Evolutionary conservation across 2,888 invertebrate genomes (phyloP).

Genomic region (Sinohyriopsis cumingii): DNA sequence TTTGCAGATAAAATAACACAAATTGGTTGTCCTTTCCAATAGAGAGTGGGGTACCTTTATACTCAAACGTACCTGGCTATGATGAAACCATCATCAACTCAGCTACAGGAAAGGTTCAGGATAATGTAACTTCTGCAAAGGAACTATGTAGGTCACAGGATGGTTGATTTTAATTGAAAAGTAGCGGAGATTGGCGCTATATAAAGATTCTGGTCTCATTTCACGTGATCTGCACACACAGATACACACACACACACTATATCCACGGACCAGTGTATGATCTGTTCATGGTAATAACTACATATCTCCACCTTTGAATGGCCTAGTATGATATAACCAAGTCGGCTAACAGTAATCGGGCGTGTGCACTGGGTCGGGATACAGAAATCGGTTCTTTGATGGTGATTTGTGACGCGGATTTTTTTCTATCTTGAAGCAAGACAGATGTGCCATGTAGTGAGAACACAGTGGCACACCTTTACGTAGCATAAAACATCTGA

Average conservation of each 20-base stretch:
- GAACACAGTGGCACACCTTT: constrained; percentile 56
- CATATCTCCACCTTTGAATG: constrained; percentile 63
- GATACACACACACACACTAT: constrained; percentile 26
- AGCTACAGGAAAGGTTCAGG: constrained; percentile 23
- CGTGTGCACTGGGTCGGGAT: constrained; percentile 44
- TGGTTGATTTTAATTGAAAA: constrained; percentile 62
- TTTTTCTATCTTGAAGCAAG: constrained; percentile 54
- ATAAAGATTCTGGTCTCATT: constrained; percentile 53
- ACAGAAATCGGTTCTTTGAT: constrained; percentile 43
- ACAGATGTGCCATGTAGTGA: constrained; percentile 42
- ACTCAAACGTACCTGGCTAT: constrained; percentile 59
- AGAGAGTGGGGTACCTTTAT: constrained; percentile 59
- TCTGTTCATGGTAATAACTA: constrained; percentile 58
- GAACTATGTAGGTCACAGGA: constrained; percentile 64
- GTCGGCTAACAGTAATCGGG: constrained; percentile 56
- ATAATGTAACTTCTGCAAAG: constrained; percentile 52
- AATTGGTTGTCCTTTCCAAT: constrained; percentile 53
- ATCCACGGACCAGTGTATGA: constrained; percentile 61
- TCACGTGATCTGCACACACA: constrained; percentile 56
- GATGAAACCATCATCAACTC: constrained; percentile 45
- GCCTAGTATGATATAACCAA: constrained; percentile 54
- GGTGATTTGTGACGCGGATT: constrained; percentile 54
- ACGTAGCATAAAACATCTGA: constrained; percentile 40
- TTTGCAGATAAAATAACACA: constrained; percentile 15
- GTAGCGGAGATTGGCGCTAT: constrained; percentile 52